Evolutionary conservation across 1,140 invertebrate species (phyloP), one percentile per base, ranked within the genome.

Genomic region (Apis dorsata): DNA sequence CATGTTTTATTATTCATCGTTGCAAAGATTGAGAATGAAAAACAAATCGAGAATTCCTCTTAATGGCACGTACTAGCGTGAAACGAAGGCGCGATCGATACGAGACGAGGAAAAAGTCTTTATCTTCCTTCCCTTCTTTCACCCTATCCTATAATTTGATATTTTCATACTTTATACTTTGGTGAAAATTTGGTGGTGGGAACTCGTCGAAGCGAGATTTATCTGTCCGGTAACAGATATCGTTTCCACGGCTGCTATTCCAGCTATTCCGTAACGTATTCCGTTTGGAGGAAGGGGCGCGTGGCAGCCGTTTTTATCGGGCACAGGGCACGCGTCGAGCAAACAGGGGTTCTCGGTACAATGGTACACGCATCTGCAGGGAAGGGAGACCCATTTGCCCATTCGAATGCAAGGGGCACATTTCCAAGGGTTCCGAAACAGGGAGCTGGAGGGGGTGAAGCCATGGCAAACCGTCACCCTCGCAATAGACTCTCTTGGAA

Each of bases 391-490:
- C 63, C 34, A 7, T 44, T 44, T 24, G 24, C 24, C 24, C 24
- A 24, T 24, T 24, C 66, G 5, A 24, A n/a, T 57, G 65, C 53
- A 62, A 68, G 74, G 85, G 71, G 66, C 19, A 84, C 78, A 19
- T 73, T 78, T 70, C 55, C 12, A 68, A 17, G 63, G 70, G 53
- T 79, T 66, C 49, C 13, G 51, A 15, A 44, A 70, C 34, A 7
- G 24, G 57, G 44, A n/a, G 28, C n/a, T 57, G 28, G 59, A 62
- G 53, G 49, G 63, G 63, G 17, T 13, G 80, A 82, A 82, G 74
- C 80, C 80, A 82, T 82, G 73, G 65, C 44, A 82, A 82, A 82
- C 80, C 73, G 80, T 82, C 86, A 79, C 86, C 85, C 86, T 83
- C 85, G 77, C 81, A 59, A n/a, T 44, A n/a, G 19, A 60, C 73